A percentile compares a stretch with the other conserved stretches of the same genome.
Conservation (phyloP, 2,113 vertebrate species). For the Pedionomus torquatus region DNA sequence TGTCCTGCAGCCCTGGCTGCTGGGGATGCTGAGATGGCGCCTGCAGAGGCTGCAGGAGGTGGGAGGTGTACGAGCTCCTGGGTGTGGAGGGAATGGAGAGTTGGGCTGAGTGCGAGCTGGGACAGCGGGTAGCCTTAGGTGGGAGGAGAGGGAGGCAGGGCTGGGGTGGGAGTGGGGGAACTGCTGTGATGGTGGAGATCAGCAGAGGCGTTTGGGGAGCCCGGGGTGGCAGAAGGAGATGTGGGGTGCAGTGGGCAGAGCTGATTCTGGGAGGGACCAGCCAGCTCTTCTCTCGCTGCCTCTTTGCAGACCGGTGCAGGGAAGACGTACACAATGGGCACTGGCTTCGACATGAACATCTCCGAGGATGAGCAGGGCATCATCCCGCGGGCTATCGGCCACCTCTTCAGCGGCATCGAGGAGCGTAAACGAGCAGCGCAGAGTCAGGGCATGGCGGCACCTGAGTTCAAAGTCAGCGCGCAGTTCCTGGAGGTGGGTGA, state of each 20-base stretch:
- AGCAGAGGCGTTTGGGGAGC: neutral
- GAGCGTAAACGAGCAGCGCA: slow-evolving; percentile 75
- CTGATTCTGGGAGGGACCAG: neutral
- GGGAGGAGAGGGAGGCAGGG: neutral
- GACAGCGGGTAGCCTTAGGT: neutral
- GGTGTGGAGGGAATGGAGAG: neutral
- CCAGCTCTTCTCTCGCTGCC: neutral
- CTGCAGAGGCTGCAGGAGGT: no score
- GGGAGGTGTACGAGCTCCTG: neutral
- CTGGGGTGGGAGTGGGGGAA: neutral
- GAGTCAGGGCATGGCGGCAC: slow-evolving; percentile 74
- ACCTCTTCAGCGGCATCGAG: slow-evolving; percentile 91
- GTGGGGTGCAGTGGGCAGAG: neutral
- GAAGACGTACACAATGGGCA: slow-evolving; percentile 98
- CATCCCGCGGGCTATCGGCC: slow-evolving; percentile 89
- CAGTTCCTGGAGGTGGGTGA: slow-evolving; percentile 93
- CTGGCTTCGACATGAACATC: slow-evolving; percentile 86
- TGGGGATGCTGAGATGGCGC: neutral
- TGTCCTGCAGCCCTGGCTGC: no score
- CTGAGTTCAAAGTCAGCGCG: slow-evolving; percentile 97
- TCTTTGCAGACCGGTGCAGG: slow-evolving; percentile 88
- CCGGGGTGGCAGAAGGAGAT: no score
- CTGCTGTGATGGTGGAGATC: neutral
- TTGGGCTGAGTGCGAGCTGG: neutral
- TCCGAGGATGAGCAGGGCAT: slow-evolving; percentile 87